Evolutionary conservation across 2,888 invertebrate species (phyloP).

Genomic region (Tinea semifulvella): DNA sequence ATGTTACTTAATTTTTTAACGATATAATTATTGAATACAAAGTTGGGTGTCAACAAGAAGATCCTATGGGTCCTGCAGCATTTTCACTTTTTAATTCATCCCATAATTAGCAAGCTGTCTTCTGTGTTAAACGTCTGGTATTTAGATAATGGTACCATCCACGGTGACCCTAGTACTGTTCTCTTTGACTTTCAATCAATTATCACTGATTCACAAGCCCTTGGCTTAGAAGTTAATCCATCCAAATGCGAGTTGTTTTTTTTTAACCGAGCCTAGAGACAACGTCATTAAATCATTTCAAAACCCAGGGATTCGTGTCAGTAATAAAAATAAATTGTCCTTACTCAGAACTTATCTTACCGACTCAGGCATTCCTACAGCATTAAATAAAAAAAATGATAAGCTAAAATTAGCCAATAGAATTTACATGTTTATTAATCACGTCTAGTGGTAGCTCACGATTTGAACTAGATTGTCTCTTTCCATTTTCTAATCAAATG

Average conservation of each 20-base stretch:
- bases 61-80: conserved; percentile 3
- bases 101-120: conserved; percentile 4
- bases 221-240: conserved; percentile 5
- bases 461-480: too few relatives aligned
- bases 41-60: conserved; percentile 9
- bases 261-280: background rate
- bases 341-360: background rate
- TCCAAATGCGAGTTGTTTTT: background rate
- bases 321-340: background rate
- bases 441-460: too few relatives aligned
- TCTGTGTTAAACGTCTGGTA: conserved; percentile 10
- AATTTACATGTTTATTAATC: too few relatives aligned
- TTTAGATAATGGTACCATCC: background rate
- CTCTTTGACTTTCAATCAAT: conserved; percentile 1
- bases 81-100: background rate
- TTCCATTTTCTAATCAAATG: too few relatives aligned
- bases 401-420: too few relatives aligned
- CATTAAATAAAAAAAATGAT: background rate
- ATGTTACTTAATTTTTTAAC: background rate
- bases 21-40: background rate
- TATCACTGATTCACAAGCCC: background rate
- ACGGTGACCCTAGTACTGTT: background rate
- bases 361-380: background rate
- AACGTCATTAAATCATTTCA: background rate
- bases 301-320: background rate